phyloP scores from a whole-genome alignment of 2,888 invertebrate species.

The Taenaris catops region DNA sequence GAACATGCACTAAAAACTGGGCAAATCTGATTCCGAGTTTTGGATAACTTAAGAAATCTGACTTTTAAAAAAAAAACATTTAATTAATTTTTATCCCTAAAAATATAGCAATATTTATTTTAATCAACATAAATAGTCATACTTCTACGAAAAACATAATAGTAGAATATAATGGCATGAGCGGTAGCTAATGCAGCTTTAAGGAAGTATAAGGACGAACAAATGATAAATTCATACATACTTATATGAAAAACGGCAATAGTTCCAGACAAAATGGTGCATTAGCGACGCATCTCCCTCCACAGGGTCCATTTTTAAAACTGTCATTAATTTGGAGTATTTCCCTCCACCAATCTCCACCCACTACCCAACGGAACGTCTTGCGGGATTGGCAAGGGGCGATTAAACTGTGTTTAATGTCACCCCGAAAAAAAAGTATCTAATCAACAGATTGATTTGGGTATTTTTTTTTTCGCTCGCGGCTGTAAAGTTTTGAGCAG shows the following conservation, averaged over 20 bases:
- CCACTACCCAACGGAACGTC: constrained; percentile 34
- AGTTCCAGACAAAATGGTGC: constrained; percentile 17
- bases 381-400: constrained; percentile 53
- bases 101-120: too few species aligned
- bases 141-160: too few species aligned
- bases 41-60: too few species aligned
- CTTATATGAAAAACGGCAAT: constrained; percentile 2
- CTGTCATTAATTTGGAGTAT: constrained; percentile 69
- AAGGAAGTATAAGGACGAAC: too few species aligned
- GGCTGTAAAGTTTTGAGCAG: constrained; percentile 30
- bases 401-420: constrained; percentile 75
- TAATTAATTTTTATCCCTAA: too few species aligned
- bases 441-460: constrained; percentile 71
- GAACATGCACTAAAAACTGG: too few species aligned
- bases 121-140: too few species aligned
- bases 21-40: too few species aligned
- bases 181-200: too few species aligned
- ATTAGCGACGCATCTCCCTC: constrained; percentile 28
- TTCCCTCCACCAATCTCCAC: constrained; percentile 30
- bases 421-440: constrained; percentile 66
- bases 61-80: too few species aligned
- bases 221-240: too few species aligned
- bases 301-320: constrained; percentile 59
- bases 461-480: constrained; percentile 42
- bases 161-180: too few species aligned